Base-by-base conservation (phyloP, 92 coral and sea anemone species). In the Epizoanthus scotinus region DNA sequence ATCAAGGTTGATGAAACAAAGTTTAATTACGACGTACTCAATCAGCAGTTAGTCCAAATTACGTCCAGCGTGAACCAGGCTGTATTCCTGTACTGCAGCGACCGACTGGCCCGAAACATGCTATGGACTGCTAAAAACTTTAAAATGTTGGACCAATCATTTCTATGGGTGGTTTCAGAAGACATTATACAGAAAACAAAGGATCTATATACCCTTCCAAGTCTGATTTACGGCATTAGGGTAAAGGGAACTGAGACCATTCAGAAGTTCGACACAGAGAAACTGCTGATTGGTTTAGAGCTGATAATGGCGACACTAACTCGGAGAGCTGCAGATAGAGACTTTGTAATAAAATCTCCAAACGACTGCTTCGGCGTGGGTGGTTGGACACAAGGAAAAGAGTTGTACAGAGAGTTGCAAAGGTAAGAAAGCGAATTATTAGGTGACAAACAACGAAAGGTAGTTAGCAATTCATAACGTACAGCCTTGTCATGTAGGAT, bases 91-190 rank as follows among this genome's bases (percentile, higher is more conserved):
- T 81, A 83, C 88, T 88, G 97, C 34, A 77, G 83, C 55, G 72
- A 65, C 29, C 58, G 79, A 31, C 81, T 83, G 20, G 98, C 92
- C 9, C 88, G 79, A 27, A 67, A 72, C 6, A 59, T 88, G 10
- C 86, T 88, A 20, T 90, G 98, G 98, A 81, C 82, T 42, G 98
- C 96, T 17, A 91, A 83, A 47, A 93, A 88, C 78, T 89, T 84
- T 74, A 71, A 86, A 66, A 86, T 91, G 78, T 83, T 91, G 62
- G 74, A 83, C 26, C 89, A 84, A 6, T 82, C 90, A 6, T 84
- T 77, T 78, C 77, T 90, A 57, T 93, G 97, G 97, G 70, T 93
- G 38, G 67, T 93, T 10, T 93, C 97, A 8, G 94, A 93, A 31
- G 78, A 81, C 49, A 59, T 89, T 25, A 79, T 93, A 17, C 68